Evolutionary conservation across 2,888 invertebrate genomes (phyloP).

Genomic region (Ennomos erosarius): DNA sequence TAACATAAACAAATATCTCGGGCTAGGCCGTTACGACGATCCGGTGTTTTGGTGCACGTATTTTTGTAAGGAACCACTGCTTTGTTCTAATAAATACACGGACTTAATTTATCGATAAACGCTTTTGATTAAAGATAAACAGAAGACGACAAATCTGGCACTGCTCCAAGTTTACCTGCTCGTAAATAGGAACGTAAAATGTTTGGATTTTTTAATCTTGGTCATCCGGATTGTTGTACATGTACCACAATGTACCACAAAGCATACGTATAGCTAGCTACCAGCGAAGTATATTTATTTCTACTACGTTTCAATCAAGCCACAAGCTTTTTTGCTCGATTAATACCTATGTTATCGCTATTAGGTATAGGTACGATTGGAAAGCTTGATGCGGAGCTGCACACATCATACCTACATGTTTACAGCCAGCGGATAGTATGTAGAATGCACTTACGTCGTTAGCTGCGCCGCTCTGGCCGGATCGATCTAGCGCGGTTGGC

Average conservation of each 20-base stretch:
- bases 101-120: slow-evolving; percentile 58
- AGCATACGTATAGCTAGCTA: too few relatives aligned
- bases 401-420: background rate
- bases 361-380: background rate
- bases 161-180: slow-evolving; percentile 46
- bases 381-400: slow-evolving; percentile 2
- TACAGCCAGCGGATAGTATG: slow-evolving; percentile 1
- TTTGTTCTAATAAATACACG: slow-evolving; percentile 52
- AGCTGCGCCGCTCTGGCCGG: slow-evolving; percentile 63
- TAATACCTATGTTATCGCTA: slow-evolving; percentile 8
- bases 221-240: too few relatives aligned
- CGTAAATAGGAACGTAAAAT: slow-evolving; percentile 12
- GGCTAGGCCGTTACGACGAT: slow-evolving; percentile 36
- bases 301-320: slow-evolving; percentile 1
- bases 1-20: slow-evolving; percentile 28
- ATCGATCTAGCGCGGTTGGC: slow-evolving; percentile 75
- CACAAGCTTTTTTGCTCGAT: slow-evolving; percentile 1
- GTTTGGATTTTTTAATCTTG: background rate
- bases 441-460: slow-evolving; percentile 63
- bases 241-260: too few relatives aligned
- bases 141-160: slow-evolving; percentile 56
- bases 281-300: too few relatives aligned
- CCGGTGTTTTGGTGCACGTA: slow-evolving; percentile 69
- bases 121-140: slow-evolving; percentile 56
- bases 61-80: slow-evolving; percentile 61